Evolutionary conservation across 2,888 invertebrate species (phyloP), one percentile per base, ranked within the genome.

Genomic region (Teinopalpus imperialis): DNA sequence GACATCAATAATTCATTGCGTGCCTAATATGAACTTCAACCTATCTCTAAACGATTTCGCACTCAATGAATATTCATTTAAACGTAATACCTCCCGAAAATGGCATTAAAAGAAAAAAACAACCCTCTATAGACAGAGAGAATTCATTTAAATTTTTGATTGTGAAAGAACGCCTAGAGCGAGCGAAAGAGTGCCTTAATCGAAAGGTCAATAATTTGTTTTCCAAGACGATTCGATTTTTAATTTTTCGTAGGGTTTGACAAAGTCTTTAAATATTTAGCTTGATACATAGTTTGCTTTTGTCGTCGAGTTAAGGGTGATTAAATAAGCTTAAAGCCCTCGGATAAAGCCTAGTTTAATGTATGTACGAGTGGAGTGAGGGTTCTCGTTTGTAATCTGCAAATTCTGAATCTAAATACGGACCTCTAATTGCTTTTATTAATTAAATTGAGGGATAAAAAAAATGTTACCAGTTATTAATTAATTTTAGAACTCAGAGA

Each of bases 11-110:
- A 82, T 78, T 82, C 80, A 80, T 74, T 67, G 61, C 59, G 62
- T 66, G 67, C 74, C 70, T 79, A 81, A 82, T 81, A 82, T 79
- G 79, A 80, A 80, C 78, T 75, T 70, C 80, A 76, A 81, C 83
- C 78, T 83, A 83, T 81, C 81, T 81, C 79, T 82, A 82, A 87
- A 77, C 86, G 86, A 81, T 86, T 86, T 83, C 69, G 74, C 79
- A 74, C 71, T 63, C 65, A 79, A 87, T 87, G 86, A 86, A 87
- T 87, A 87, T 87, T 87, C 86, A 87, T 83, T 83, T 80, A 72
- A 68, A 74, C 77, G 81, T 81, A 81, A 82, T 81, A 73, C 76
- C 77, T 74, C 69, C 77, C 74, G 66, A 71, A 81, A 83, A 82
- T 77, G 78, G 79, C 75, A 81, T 81, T 79, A 80, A 67, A 67